Evolutionary conservation across 2,113 vertebrate genomes (phyloP), one percentile per base, ranked within the genome.

Genomic region (Tupaia chinensis): DNA sequence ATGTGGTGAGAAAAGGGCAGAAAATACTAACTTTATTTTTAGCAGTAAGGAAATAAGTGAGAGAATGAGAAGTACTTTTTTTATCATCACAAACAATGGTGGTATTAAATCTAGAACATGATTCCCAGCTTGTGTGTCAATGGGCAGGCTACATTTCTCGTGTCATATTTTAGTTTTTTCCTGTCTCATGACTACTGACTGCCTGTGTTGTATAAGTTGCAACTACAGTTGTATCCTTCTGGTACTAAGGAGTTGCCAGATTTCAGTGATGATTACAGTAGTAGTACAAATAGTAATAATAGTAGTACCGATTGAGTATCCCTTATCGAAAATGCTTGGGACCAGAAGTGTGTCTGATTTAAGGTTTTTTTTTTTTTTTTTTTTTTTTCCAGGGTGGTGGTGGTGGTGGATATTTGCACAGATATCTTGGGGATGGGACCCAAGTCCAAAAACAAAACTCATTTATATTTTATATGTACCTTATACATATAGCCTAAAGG

Each of bases 181-280:
- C 72, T 22, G 20, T 53, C 70, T 61, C 16, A 0, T n/a, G 11
- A 53, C 44, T 63, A 7, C 44, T 23, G 29, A 9, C 9, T 13
- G 25, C 83, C 10, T 58, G 44, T 66, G 20, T 56, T 76, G n/a
- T 9, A 5, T 7, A 25, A 22, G 20, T n/a, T 58, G 34, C 68
- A 34, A 61, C 34, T 65, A 32, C 66, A 8, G 2, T 54, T 29
- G 20, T 4, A 6, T 76, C 22, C 34, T 77, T 54, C 54, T 53
- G 34, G 32, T 19, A 5, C 9, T 0, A 0, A 17, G 27, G 17
- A 9, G 15, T 79, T 25, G 20, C 60, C 54, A 1, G 32, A 3
- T 22, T 1, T 27, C 29, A 3, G 60, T 1, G 9, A 7, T 4
- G 12, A 34, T 5, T n/a, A 4, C 20, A 5, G 32, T 2, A 0